A percentile compares a stretch with the other conserved stretches of the same genome.
Evolutionary conservation across 2,797 vertebrate genomes (phyloP).

Genomic region (Pampus argenteus): DNA sequence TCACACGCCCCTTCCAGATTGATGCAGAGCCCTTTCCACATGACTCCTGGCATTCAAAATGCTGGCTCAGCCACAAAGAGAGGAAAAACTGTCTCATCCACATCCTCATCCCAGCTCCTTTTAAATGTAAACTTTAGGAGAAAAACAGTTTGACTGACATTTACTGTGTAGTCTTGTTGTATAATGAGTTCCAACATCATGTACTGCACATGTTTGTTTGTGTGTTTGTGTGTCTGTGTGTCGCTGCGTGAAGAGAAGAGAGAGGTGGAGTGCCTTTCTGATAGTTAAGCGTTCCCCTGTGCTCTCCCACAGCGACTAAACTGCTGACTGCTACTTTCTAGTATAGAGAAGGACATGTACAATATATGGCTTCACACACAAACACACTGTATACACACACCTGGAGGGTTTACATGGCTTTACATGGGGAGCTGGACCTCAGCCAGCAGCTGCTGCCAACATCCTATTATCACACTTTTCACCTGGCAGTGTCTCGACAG

Average conservation of each 20-base stretch:
- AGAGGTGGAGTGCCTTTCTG: slow-evolving; percentile 19
- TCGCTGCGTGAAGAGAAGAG: slow-evolving; percentile 29
- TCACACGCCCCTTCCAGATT: slow-evolving; percentile 44
- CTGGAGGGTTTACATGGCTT: slow-evolving; percentile 71
- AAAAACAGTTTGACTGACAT: slow-evolving; percentile 13
- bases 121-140: not conserved
- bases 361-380: slow-evolving; percentile 43
- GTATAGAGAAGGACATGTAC: slow-evolving; percentile 39
- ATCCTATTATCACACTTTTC: slow-evolving; percentile 77
- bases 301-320: slow-evolving; percentile 50
- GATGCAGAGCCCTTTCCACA: slow-evolving; percentile 25
- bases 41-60: slow-evolving; percentile 15
- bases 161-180: slow-evolving; percentile 12
- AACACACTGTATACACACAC: slow-evolving; percentile 47
- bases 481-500: slow-evolving; percentile 73
- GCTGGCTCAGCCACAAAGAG: slow-evolving; percentile 27
- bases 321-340: slow-evolving; percentile 73
- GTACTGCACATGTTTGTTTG: not conserved
- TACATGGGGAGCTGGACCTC: slow-evolving; percentile 66
- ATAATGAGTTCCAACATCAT: not conserved
- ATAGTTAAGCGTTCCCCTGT: slow-evolving; percentile 53
- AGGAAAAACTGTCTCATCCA: slow-evolving; percentile 30
- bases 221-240: slow-evolving; percentile 21
- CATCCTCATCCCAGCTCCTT: slow-evolving; percentile 12
- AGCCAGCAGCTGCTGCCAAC: slow-evolving; percentile 75